Base-by-base conservation (phyloP, 1,140 invertebrate genomes). In the Hyposmocoma kahamanoa region DNA sequence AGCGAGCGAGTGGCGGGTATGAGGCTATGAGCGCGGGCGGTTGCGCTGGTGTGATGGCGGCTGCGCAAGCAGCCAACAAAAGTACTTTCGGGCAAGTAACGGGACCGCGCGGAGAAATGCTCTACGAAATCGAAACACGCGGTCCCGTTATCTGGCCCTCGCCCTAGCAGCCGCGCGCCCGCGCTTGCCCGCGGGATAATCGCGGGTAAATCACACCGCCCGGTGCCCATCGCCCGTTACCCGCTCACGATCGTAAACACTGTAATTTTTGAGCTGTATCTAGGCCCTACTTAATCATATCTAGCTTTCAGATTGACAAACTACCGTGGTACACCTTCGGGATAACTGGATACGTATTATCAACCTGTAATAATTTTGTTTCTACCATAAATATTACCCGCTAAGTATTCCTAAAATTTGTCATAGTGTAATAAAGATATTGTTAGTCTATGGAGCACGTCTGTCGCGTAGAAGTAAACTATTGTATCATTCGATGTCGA, bases 51-150 rank as follows among this genome's bases (percentile, higher is more conserved):
- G 66, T 59, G 71, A 41, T 52, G 41, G 55, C 52, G 50, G 18
- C 13, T 36, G 53, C 55, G 54, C n/a, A n/a, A 62, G 65, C 66
- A 56, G 63, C 52, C 61, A 73, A 77, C 71, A 82, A 84, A 79
- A 82, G 78, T 84, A 72, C 77, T 83, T 84, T 84, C 77, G 72
- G 73, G 66, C 75, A 69, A 63, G 66, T 84, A 84, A 84, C 81
- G 81, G 81, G 67, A 84, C 62, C 21, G 32, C 42, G 56, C 64
- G 75, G 78, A 82, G 81, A 84, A 84, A 84, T 84, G 77, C 78
- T 84, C 78, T 81, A 82, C 77, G 81, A 84, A 84, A 84, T 74
- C 81, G 81, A 84, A 84, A 82, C 81, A 84, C 65, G 72, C 61
- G 58, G 67, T 80, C 62, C 81, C 81, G 81, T 84, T 84, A 82